Conservation (phyloP, 1,140 invertebrate species). For the Papilio aristodemus region DNA sequence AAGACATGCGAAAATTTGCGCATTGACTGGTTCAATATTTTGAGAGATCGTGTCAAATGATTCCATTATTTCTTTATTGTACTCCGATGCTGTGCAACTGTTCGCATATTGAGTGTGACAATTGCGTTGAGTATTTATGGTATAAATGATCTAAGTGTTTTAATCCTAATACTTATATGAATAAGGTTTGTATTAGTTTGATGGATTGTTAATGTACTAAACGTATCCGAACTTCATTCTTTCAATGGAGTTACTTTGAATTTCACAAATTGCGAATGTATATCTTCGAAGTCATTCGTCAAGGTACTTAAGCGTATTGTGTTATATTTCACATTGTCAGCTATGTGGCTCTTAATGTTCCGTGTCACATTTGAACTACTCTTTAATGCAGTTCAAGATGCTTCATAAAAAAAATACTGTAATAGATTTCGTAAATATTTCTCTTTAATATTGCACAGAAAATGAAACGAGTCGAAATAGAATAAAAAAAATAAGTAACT, state of each 20-base stretch:
- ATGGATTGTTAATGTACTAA: neutral
- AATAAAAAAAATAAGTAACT: no score
- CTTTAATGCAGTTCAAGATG: neutral
- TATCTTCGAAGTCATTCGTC: slow-evolving; percentile 63
- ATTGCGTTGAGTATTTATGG: slow-evolving; percentile 33
- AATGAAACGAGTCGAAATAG: no score
- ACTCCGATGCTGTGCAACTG: slow-evolving; percentile 46
- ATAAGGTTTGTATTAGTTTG: slow-evolving; percentile 27
- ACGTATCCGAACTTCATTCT: slow-evolving; percentile 1
- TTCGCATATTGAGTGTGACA: slow-evolving; percentile 45
- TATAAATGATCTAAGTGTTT: slow-evolving; percentile 26
- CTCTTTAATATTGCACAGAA: no score
- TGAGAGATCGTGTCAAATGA: slow-evolving; percentile 73
- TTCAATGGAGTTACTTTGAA: slow-evolving; percentile 36
- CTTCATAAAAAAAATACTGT: neutral
- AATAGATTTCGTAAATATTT: neutral
- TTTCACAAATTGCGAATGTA: slow-evolving; percentile 55
- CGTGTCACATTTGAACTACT: slow-evolving; percentile 23
- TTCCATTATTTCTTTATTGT: slow-evolving; percentile 63
- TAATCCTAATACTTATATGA: neutral
- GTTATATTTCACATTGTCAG: slow-evolving; percentile 42
- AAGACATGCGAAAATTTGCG: slow-evolving; percentile 44
- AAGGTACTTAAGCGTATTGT: slow-evolving; percentile 58
- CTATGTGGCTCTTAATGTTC: slow-evolving; percentile 40
- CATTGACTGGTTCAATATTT: slow-evolving; percentile 63